Percentiles rank a stretch among this genome's conserved stretches.
phyloP scores from a whole-genome alignment of 2,797 vertebrate species.

The Phalloptychus januarius region DNA sequence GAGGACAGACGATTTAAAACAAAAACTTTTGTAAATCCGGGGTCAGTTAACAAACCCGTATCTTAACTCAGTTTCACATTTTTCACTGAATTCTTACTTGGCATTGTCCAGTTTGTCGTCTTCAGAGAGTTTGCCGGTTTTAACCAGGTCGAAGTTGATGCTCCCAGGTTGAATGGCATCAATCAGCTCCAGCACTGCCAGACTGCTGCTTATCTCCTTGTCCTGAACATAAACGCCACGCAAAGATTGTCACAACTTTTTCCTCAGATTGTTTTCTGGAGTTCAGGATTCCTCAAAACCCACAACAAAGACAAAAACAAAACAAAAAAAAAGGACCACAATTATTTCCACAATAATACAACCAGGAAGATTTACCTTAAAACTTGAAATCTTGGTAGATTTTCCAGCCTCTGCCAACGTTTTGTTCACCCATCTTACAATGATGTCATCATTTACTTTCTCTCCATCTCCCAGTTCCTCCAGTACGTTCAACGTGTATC shows the following conservation, averaged over 20 bases:
- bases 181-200: conserved; percentile 95
- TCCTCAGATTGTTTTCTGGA: not conserved
- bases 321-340: not conserved
- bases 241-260: not conserved
- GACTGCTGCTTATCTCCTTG: conserved; percentile 92
- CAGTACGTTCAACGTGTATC: conserved; percentile 93
- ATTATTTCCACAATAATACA: not conserved
- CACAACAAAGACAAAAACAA: no score
- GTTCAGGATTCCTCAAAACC: not conserved
- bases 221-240: conserved; percentile 78
- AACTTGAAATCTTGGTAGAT: conserved; percentile 89
- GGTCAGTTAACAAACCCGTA: not conserved
- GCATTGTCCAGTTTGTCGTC: conserved; percentile 94
- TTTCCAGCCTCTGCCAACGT: conserved; percentile 90
- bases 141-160: conserved; percentile 93
- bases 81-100: conserved; percentile 79
- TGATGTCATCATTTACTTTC: conserved; percentile 94
- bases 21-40: not conserved
- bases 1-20: not conserved
- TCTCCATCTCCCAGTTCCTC: conserved; percentile 90
- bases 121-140: conserved; percentile 85
- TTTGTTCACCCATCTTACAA: conserved; percentile 94
- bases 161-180: conserved; percentile 95
- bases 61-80: not conserved
- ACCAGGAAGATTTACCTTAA: conserved; percentile 83